These are phyloP conservation scores for Metridium senile DNA, from an alignment of 92 coral and sea anemone genomes.

Conservation along the genomic window DNA sequence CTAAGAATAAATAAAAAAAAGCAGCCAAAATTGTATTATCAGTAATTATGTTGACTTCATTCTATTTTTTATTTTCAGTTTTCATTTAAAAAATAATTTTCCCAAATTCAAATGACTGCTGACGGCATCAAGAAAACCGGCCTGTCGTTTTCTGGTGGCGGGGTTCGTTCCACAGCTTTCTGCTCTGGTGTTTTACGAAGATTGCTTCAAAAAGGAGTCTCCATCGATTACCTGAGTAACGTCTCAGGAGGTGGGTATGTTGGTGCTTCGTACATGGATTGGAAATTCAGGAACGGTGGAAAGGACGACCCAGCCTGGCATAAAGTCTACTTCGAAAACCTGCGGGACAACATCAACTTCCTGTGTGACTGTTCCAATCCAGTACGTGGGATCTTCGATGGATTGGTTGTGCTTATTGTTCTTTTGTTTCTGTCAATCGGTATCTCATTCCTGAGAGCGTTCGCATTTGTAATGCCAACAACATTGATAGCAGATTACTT, in stretches of 20 bases:
- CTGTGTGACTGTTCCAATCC: slow-evolving; percentile 51
- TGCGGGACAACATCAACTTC: slow-evolving; percentile 49
- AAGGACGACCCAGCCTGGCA: slow-evolving; percentile 85
- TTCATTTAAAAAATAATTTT: too few species aligned
- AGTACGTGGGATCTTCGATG: neutral
- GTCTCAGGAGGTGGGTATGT: slow-evolving; percentile 92
- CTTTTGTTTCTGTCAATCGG: neutral
- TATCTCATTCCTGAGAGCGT: neutral
- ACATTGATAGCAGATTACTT: neutral
- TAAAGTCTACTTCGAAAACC: slow-evolving; percentile 71
- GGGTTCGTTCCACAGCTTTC: slow-evolving; percentile 42
- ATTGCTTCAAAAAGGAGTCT: slow-evolving; percentile 61
- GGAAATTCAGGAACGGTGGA: slow-evolving; percentile 84
- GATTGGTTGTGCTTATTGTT: neutral
- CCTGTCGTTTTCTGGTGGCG: slow-evolving; percentile 37
- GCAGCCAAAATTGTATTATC: too few species aligned
- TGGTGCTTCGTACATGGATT: slow-evolving; percentile 83
- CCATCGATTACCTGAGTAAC: slow-evolving; percentile 76
- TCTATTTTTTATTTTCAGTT: too few species aligned
- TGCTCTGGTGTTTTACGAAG: slow-evolving; percentile 63
- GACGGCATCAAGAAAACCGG: slow-evolving; percentile 19
- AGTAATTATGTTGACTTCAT: too few species aligned
- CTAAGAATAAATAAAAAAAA: too few species aligned
- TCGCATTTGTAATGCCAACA: neutral
- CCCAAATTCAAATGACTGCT: neutral